Percentiles rank a stretch among this genome's conserved stretches.
Conservation (phyloP, 2,797 vertebrate species). For the Enoplosus armatus region DNA sequence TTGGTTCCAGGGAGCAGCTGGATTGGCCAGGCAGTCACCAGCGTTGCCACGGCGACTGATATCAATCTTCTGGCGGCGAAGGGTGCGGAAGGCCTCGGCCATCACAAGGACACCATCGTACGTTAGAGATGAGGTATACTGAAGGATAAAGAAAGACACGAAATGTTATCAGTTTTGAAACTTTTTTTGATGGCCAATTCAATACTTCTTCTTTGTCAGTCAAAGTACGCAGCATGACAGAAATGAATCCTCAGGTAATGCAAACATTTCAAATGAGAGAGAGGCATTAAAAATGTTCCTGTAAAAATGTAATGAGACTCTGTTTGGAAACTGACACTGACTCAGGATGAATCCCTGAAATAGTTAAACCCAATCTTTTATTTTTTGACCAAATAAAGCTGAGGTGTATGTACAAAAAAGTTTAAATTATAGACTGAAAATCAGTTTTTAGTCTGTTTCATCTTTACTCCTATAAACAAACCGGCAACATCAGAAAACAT, state of each 20-base stretch:
- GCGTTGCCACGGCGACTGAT: conserved; percentile 98
- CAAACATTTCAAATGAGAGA: not conserved
- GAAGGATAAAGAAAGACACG: conserved; percentile 9
- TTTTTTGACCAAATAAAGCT: not conserved
- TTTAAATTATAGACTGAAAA: conserved; percentile 1
- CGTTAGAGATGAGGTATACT: conserved; percentile 98
- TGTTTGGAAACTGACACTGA: not conserved
- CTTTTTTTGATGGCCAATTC: not conserved
- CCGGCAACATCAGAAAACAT: not conserved
- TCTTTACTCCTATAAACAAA: not conserved
- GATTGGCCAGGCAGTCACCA: conserved; percentile 97
- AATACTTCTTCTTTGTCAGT: not conserved
- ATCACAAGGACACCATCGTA: conserved; percentile 98
- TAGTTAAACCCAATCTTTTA: not conserved
- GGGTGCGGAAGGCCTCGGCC: conserved; percentile 97
- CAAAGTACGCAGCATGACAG: not conserved
- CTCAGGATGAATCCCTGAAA: not conserved
- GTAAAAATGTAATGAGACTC: not conserved
- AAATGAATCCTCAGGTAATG: not conserved
- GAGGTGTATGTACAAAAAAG: not conserved
- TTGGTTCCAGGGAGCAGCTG: conserved; percentile 98
- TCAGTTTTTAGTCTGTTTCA: too few species aligned
- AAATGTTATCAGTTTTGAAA: not conserved
- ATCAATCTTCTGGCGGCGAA: conserved; percentile 96
- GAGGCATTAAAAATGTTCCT: not conserved